Evolutionary conservation across 1,140 invertebrate species (phyloP).

Genomic region (Pararge aegeria): DNA sequence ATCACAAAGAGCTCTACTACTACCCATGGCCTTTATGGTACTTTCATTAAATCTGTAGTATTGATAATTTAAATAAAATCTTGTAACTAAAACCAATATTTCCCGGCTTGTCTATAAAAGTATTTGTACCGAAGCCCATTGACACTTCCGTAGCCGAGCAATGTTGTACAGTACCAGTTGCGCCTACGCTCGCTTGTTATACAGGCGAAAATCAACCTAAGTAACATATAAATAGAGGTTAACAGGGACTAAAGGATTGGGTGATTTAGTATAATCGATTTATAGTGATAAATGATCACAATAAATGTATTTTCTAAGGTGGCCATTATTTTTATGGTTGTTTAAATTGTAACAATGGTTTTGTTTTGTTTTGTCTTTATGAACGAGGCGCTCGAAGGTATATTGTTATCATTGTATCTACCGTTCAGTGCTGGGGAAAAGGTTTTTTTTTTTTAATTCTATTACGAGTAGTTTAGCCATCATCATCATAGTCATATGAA

Average conservation of each 20-base stretch:
- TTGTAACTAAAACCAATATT: background rate
- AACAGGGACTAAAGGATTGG: background rate
- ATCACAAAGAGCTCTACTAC: no score
- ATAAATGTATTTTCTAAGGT: conserved; percentile 14
- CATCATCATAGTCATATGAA: no score
- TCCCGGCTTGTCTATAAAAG: background rate
- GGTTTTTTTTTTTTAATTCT: no score
- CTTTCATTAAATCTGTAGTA: background rate
- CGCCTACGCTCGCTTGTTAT: conserved; percentile 20
- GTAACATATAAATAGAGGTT: background rate
- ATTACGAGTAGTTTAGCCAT: no score
- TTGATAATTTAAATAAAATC: background rate
- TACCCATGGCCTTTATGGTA: no score
- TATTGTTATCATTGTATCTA: no score
- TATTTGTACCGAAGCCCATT: conserved; percentile 6
- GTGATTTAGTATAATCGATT: conserved; percentile 37
- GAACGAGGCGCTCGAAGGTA: no score
- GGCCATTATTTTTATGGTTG: conserved; percentile 18
- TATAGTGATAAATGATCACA: conserved; percentile 34
- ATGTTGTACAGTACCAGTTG: conserved; percentile 16
- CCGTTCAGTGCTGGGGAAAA: no score
- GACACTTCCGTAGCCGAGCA: conserved; percentile 22
- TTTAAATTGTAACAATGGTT: conserved; percentile 16
- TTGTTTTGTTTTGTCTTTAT: background rate
- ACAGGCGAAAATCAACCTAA: conserved; percentile 16